Evolutionary conservation across 1,140 invertebrate genomes (phyloP), one percentile per base, ranked within the genome.

Genomic region (Ceratina calcarata): DNA sequence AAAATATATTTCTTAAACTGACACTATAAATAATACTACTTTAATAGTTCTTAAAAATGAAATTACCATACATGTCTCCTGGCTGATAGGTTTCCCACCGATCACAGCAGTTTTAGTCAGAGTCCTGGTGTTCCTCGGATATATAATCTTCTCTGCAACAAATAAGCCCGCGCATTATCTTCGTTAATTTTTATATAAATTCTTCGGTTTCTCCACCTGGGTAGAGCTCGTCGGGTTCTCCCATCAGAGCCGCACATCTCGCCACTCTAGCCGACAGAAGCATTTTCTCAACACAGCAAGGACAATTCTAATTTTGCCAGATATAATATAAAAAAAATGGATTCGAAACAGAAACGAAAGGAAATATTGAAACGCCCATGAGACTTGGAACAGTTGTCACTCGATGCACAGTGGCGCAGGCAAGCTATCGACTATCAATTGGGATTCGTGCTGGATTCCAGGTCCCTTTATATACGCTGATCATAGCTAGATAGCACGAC

Each of bases 31-130:
- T 32, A 32, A 32, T 32, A 32, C 27, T 32, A 32, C 27, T 1
- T 32, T 32, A 4, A 32, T 32, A 32, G 27, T 32, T 32, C 27
- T 32, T 32, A 32, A 10, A 45, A 45, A 45, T 1, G 68, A 27
- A 61, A 61, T 94, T 93, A 96, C 95, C 85, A 94, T 94, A 73
- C 95, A 96, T 69, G 94, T 91, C 81, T 95, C 94, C 70, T 95
- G 93, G 13, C 95, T 95, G 60, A 96, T 96, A 1, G 96, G 94
- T 60, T 89, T 93, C 18, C 95, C 95, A 37, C 95, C 95, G 13
- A 86, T 86, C 1, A 94, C 93, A 2, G 91, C 83, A 22, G 89
- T 88, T 78, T 91, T 93, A 13, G 81, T 80, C 45, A 91, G 73
- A 7, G 89, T 78, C 75, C 90, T 91, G 45, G 92, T 91, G 49